Evolutionary conservation across 2,888 invertebrate species (phyloP).

Genomic region (Ormyrus rosae): DNA sequence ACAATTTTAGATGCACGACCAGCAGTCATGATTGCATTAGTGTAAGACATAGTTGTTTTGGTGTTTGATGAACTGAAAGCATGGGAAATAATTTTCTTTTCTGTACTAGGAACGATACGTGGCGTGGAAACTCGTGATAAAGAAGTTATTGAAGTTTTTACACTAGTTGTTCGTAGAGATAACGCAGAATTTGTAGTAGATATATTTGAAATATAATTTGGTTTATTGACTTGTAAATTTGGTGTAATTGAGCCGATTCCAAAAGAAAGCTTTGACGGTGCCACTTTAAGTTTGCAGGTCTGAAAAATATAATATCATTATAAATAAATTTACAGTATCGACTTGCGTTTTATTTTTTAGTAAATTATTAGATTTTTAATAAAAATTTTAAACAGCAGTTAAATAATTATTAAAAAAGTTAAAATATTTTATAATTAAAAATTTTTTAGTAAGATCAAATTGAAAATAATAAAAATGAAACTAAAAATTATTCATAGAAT

Average conservation of each 20-base stretch:
- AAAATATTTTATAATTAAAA: too few relatives aligned
- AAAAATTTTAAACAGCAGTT: too few relatives aligned
- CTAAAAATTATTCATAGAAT: too few relatives aligned
- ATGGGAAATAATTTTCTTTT: constrained; percentile 34
- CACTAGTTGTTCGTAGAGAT: constrained; percentile 71
- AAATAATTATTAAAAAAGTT: too few relatives aligned
- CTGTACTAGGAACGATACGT: constrained; percentile 77
- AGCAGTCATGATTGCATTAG: constrained; percentile 78
- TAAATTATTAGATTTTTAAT: too few relatives aligned
- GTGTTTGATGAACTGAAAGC: constrained; percentile 75
- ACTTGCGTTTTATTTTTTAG: too few relatives aligned
- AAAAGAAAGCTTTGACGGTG: constrained; percentile 68
- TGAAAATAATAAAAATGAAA: too few relatives aligned
- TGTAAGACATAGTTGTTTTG: constrained; percentile 79
- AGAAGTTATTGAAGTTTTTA: constrained; percentile 71
- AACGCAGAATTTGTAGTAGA: constrained; percentile 69
- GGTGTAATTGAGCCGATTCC: constrained; percentile 65
- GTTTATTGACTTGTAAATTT: constrained; percentile 66
- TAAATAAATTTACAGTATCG: too few relatives aligned
- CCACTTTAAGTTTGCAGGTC: constrained; percentile 71
- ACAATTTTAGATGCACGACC: constrained; percentile 76
- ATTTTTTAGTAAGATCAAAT: too few relatives aligned
- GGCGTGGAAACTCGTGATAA: constrained; percentile 76
- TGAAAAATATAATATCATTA: too few relatives aligned
- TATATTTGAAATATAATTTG: constrained; percentile 66